Percentiles rank a stretch among this genome's conserved stretches.
phyloP scores from a whole-genome alignment of 2,797 vertebrate species.

The Neomorphus geoffroyi region DNA sequence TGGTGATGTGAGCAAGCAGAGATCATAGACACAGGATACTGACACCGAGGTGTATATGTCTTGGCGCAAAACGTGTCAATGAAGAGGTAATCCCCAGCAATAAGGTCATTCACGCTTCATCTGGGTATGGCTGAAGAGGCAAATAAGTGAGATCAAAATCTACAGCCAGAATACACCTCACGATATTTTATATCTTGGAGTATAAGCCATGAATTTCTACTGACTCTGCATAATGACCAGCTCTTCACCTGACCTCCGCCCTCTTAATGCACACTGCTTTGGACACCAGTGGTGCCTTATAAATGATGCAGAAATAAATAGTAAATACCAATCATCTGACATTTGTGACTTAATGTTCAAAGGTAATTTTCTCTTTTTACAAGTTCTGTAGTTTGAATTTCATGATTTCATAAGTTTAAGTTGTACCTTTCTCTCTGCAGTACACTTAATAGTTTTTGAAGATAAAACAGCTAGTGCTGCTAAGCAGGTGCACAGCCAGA shows the following conservation, averaged over 20 bases:
- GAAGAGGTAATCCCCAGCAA: background rate
- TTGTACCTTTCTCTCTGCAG: background rate
- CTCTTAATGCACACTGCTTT: background rate
- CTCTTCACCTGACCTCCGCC: background rate
- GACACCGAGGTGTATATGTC: background rate
- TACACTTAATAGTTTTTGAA: background rate
- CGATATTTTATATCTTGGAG: background rate
- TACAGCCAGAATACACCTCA: background rate
- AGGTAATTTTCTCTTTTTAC: background rate
- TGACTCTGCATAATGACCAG: background rate
- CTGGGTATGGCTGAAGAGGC: background rate
- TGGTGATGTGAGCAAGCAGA: background rate
- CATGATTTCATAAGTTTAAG: background rate
- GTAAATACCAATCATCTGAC: background rate
- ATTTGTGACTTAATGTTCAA: background rate
- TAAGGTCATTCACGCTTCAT: background rate
- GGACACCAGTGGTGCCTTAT: background rate
- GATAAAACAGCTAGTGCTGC: background rate
- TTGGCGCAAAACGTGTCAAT: background rate
- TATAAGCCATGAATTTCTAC: fast-evolving
- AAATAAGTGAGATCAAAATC: background rate
- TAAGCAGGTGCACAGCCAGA: background rate
- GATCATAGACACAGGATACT: background rate
- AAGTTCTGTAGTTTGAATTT: background rate
- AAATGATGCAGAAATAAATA: background rate